phyloP scores from a whole-genome alignment of 2,888 invertebrate genomes.

The Leptopterna dolabrata region DNA sequence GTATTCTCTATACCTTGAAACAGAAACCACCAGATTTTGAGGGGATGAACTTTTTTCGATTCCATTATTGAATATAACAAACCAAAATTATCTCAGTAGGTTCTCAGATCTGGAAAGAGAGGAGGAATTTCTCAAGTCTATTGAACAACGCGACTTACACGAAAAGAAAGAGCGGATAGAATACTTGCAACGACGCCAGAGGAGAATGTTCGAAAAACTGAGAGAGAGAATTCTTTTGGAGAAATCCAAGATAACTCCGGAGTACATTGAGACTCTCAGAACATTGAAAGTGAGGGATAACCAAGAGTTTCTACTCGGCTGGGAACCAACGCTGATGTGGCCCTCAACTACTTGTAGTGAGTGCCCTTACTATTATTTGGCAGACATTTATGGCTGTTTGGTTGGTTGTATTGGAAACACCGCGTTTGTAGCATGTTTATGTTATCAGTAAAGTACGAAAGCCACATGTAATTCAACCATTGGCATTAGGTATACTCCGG shows the following conservation, averaged over 20 bases:
- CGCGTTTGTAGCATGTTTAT: too few species aligned
- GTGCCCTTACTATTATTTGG: not conserved
- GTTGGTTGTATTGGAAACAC: too few species aligned
- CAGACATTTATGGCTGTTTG: too few species aligned
- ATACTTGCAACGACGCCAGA: not conserved
- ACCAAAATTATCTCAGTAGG: not conserved
- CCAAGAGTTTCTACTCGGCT: not conserved
- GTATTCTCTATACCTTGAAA: too few species aligned
- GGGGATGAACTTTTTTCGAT: too few species aligned
- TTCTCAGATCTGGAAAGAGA: slow-evolving; percentile 11
- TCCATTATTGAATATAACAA: too few species aligned
- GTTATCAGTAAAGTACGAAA: too few species aligned
- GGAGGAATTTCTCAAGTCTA: slow-evolving; percentile 1
- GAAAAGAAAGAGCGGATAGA: not conserved
- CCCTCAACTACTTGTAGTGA: not conserved
- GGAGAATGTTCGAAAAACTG: not conserved
- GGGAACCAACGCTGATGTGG: not conserved
- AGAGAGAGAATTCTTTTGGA: not conserved
- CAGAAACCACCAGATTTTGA: too few species aligned
- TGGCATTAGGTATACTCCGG: too few species aligned
- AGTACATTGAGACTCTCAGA: not conserved
- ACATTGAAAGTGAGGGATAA: not conserved
- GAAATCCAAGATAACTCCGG: not conserved
- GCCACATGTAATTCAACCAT: too few species aligned
- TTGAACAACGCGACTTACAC: not conserved